These are phyloP conservation scores for Magallana nippona DNA, from an alignment of 2,888 invertebrate species.

Conservation along the genomic window DNA sequence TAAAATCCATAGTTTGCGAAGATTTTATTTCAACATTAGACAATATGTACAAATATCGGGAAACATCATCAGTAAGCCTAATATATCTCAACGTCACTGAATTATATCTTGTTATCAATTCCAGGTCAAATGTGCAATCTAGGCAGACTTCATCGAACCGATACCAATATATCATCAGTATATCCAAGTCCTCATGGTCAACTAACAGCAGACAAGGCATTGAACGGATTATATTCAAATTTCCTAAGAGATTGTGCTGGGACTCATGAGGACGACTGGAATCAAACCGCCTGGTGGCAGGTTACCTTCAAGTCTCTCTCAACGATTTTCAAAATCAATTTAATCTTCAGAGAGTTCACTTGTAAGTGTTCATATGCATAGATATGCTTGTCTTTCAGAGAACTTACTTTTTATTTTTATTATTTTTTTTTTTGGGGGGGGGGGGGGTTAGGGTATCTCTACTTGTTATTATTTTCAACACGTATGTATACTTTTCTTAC, in stretches of 20 bases:
- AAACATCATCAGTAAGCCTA: too few species aligned
- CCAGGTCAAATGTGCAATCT: neutral
- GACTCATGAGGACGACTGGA: accelerated
- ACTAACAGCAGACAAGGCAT: neutral
- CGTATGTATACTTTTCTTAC: too few species aligned
- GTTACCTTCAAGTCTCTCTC: neutral
- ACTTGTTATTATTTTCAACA: too few species aligned
- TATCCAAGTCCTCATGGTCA: too few species aligned
- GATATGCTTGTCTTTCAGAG: too few species aligned
- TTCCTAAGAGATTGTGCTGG: neutral
- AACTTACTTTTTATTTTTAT: too few species aligned
- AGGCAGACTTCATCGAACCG: neutral
- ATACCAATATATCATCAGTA: neutral
- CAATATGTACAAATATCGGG: too few species aligned
- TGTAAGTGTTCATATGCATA: neutral
- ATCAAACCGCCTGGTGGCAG: neutral
- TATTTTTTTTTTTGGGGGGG: too few species aligned
- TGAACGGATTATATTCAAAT: neutral
- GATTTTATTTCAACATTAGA: too few species aligned
- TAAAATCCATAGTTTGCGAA: too few species aligned
- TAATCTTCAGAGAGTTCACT: neutral
- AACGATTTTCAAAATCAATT: neutral
- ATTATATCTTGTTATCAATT: neutral
- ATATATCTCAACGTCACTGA: too few species aligned
- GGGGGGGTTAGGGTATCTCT: too few species aligned